phyloP scores from a whole-genome alignment of 2,113 vertebrate species.

The Centrocercus urophasianus region DNA sequence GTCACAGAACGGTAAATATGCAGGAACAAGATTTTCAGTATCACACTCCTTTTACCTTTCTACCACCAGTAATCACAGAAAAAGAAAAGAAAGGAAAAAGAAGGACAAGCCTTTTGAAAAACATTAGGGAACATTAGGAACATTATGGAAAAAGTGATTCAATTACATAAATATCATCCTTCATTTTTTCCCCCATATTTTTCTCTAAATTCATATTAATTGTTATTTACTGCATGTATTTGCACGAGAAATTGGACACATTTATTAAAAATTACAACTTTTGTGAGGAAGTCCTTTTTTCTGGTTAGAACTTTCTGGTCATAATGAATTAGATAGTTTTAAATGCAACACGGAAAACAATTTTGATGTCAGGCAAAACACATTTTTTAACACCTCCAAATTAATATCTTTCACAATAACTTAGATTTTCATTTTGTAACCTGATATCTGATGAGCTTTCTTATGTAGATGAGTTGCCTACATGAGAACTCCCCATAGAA shows the following conservation, averaged over 20 bases:
- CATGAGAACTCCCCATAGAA: neutral
- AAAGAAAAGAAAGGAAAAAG: neutral
- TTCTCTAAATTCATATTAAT: neutral
- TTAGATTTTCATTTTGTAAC: neutral
- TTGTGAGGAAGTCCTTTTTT: neutral
- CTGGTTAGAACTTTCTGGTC: neutral
- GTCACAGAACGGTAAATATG: neutral
- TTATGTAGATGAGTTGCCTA: rapidly evolving
- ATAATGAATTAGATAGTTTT: neutral
- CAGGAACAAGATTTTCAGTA: neutral
- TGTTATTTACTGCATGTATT: neutral
- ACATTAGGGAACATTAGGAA: neutral
- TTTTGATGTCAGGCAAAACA: neutral
- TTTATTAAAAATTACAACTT: neutral
- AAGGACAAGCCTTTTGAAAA: neutral
- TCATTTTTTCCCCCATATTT: neutral
- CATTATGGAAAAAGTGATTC: neutral
- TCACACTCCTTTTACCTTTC: neutral
- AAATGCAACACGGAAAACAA: too few relatives aligned
- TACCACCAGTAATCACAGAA: neutral
- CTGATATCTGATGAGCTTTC: neutral
- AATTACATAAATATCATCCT: neutral
- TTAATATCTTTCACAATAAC: neutral
- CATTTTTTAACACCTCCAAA: neutral
- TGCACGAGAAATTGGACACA: neutral